Evolutionary conservation across 2,113 vertebrate genomes (phyloP), one percentile per base, ranked within the genome.

Genomic region (Scartelaos histophorus): DNA sequence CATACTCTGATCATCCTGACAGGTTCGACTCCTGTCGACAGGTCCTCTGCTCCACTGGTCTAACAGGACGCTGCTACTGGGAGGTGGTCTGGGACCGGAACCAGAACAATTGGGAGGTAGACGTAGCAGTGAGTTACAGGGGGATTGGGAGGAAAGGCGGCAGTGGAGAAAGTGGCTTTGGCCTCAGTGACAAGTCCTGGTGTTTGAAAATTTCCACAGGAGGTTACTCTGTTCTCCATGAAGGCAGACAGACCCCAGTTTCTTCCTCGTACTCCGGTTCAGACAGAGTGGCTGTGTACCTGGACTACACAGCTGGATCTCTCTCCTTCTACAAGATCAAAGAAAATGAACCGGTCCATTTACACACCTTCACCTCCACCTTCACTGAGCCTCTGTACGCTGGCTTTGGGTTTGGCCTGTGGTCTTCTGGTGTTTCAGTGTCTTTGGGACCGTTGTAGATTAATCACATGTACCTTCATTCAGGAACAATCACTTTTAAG

Each of bases 301-400:
- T 60, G 57, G 57, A 60, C 13, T 60, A 16, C 29, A 5, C 22
- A 4, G 57, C 24, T 60, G 57, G 57, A 60, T 29, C 13, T 34
- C 57, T 60, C 4, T 16, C 57, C 25, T 60, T 60, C 24, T 60
- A 29, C 57, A 60, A 60, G 12, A 60, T 29, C 15, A 10, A 5
- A 15, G 7, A 7, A 6, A 10, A 25, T 29, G 24, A 60, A 17
- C 57, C 17, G 57, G 3, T 60, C 24, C 57, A 3, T 7, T 29
- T 60, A 24, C 57, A 60, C 57, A 29, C 57, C 24, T 60, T 60
- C 57, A 29, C 24, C 13, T 29, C 15, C 15, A 60, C 57, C 29
- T 60, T 60, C 13, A 60, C 57, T 15, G 57, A 34, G 57, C 57
- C 57, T 60, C 57, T 60, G 12, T 60, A 60, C 3, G 57, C 57